Base-by-base conservation (phyloP, 2,888 invertebrate species). In the Watsonalla binaria region DNA sequence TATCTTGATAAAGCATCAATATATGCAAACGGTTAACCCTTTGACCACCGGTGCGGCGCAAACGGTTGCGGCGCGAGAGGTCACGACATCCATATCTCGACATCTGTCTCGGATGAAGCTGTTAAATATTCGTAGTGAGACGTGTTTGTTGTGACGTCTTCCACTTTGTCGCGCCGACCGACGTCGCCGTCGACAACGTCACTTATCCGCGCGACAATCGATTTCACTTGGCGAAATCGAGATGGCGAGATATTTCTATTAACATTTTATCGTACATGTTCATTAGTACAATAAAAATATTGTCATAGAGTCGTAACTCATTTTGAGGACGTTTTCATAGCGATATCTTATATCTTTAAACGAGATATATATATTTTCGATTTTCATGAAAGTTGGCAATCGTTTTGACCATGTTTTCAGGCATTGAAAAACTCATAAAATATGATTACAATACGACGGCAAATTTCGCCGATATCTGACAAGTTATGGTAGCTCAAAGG, bases 51-150 rank as follows among this genome's bases (percentile, higher is more conserved):
- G 45, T 51, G 14, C 51, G 45, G 15, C 52, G 54, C 54, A 57
- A 52, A 42, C 47, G 39, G 39, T 51, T 37, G 53, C 51, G 61
- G 50, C 42, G 39, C 9, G 60, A 55, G 35, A 60, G 65, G 65
- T 63, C 66, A 58, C 47, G 13, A 48, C 56, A 15, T 35, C 54
- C 55, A 55, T 71, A 72, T 72, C 70, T 57, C 65, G 65, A 61
- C 67, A 77, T 80, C 74, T 73, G 73, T 76, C 75, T 61, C 56
- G 70, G 60, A 76, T 75, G 62, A 66, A 76, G 74, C 70, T 70
- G 78, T 82, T 81, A 78, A 24, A 76, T 78, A 80, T 79, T 72
- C 77, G 55, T 60, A 51, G 60, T 61, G 72, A 64, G 69, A 67
- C 71, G 66, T 67, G 42, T 42, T 42, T 67, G 42, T 42, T 42